phyloP scores from a whole-genome alignment of 2,113 vertebrate species.

The Caretta caretta region DNA sequence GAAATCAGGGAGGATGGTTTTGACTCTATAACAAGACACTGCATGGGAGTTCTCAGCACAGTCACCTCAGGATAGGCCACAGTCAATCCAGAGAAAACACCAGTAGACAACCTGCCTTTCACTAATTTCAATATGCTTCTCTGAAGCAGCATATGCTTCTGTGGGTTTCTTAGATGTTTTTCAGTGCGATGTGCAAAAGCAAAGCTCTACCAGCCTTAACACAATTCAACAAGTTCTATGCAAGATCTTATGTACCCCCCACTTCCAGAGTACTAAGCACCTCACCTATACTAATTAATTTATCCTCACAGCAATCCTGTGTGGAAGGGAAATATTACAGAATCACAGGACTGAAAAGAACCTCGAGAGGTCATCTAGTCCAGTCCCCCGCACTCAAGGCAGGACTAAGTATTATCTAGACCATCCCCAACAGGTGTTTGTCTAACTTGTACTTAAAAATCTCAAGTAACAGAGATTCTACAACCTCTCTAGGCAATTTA shows the following conservation, averaged over 20 bases:
- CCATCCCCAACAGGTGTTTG: too few relatives aligned
- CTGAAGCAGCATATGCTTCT: accelerated
- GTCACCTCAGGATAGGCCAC: neutral
- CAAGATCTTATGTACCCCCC: accelerated
- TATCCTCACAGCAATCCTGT: neutral
- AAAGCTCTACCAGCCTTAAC: neutral
- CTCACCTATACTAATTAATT: neutral
- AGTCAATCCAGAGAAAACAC: neutral
- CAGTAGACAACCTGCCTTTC: neutral
- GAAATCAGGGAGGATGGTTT: neutral
- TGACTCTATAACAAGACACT: neutral
- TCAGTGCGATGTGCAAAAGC: neutral
- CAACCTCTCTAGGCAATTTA: too few relatives aligned
- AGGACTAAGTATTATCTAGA: too few relatives aligned
- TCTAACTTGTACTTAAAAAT: too few relatives aligned
- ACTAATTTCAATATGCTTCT: accelerated
- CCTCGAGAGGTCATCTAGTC: too few relatives aligned
- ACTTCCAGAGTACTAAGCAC: neutral
- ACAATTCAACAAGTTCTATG: neutral
- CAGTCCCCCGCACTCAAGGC: too few relatives aligned
- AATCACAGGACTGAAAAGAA: neutral
- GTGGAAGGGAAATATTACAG: neutral
- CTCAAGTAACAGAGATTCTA: too few relatives aligned
- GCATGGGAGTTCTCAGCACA: neutral
- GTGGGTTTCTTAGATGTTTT: neutral